A percentile compares a stretch with the other conserved stretches of the same genome.
Conservation (phyloP, 2,113 vertebrate genomes). For the Silurus glanis region DNA sequence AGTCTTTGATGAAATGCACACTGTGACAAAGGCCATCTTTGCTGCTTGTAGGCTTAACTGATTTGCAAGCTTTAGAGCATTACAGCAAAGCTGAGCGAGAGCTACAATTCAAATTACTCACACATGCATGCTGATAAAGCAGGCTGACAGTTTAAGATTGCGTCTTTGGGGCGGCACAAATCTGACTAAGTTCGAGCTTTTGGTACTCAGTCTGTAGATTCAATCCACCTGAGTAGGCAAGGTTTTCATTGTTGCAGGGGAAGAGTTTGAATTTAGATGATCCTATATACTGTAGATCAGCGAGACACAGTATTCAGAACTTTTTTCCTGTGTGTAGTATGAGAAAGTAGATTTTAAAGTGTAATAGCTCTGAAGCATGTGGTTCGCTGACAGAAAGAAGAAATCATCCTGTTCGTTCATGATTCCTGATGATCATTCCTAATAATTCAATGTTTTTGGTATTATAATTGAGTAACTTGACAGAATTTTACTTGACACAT, state of each 20-base stretch:
- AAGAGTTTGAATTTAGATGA: conserved; percentile 45
- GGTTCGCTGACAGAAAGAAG: neutral
- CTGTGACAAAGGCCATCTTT: conserved; percentile 62
- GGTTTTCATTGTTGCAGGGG: conserved; percentile 21
- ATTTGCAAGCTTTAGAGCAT: conserved; percentile 58
- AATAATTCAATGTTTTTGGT: neutral
- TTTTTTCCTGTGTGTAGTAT: conserved; percentile 6
- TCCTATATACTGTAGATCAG: conserved; percentile 39
- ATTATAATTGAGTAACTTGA: neutral
- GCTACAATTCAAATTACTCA: neutral
- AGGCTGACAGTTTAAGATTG: neutral
- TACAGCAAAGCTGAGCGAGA: neutral
- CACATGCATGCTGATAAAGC: neutral
- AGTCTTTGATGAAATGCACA: conserved; percentile 64
- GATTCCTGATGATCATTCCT: neutral
- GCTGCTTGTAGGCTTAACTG: conserved; percentile 61
- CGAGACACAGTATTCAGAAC: conserved; percentile 7
- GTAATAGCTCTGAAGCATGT: neutral
- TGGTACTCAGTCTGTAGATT: neutral
- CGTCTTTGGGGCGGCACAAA: neutral
- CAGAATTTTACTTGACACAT: neutral
- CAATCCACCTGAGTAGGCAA: conserved; percentile 42
- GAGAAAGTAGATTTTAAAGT: conserved; percentile 9
- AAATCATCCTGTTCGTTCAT: neutral
- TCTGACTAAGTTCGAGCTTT: neutral